Evolutionary conservation across 2,113 vertebrate species (phyloP).

Genomic region (Peromyscus maniculatus): DNA sequence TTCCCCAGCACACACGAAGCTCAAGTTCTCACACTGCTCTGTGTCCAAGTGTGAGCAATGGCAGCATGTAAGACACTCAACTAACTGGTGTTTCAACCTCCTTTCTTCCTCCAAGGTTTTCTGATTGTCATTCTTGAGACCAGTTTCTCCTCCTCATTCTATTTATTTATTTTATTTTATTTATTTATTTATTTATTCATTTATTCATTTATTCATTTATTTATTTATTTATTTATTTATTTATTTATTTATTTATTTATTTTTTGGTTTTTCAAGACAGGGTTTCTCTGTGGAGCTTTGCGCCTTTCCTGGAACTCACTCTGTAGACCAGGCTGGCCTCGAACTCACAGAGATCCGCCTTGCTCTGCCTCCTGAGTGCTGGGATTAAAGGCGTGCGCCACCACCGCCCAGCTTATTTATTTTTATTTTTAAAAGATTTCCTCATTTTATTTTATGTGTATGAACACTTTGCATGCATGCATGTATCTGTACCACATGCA

Average conservation of each 20-base stretch:
- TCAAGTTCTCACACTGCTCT: background rate
- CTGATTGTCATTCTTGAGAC: background rate
- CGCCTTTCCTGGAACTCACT: too few species aligned
- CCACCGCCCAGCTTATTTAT: too few species aligned
- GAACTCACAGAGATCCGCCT: too few species aligned
- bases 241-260: too few species aligned
- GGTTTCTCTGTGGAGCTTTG: too few species aligned
- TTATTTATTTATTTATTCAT: too few species aligned
- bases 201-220: too few species aligned
- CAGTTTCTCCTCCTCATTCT: background rate
- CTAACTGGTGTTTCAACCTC: background rate
- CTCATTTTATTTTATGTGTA: background rate
- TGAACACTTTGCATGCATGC: background rate
- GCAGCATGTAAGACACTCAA: background rate
- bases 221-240: too few species aligned
- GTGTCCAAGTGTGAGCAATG: background rate
- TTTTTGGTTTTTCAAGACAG: too few species aligned
- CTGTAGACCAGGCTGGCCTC: too few species aligned
- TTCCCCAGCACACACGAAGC: background rate
- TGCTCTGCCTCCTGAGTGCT: too few species aligned
- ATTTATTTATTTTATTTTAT: background rate
- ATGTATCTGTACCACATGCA: background rate
- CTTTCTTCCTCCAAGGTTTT: background rate
- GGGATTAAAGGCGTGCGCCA: too few species aligned
- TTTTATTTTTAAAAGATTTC: background rate